phyloP scores from a whole-genome alignment of 2,888 invertebrate genomes.

The Quadroppia sp. region DNA sequence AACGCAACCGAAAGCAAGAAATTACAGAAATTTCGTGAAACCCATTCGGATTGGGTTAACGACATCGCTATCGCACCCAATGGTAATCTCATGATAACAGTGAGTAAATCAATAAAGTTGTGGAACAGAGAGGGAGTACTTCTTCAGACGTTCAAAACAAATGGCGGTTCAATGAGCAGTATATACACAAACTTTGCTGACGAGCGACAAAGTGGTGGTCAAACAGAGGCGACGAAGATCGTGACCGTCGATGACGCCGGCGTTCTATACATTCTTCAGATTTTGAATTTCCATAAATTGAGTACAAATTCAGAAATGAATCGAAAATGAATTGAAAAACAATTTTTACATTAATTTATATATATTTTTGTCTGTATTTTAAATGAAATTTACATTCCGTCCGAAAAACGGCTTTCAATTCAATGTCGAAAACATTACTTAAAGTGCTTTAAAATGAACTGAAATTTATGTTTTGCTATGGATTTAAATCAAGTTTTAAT shows the following conservation, averaged over 20 bases:
- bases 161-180: conserved; percentile 49
- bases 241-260: conserved; percentile 62
- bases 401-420: background rate
- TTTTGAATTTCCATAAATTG: background rate
- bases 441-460: background rate
- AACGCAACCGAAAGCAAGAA: conserved; percentile 4
- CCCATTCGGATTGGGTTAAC: conserved; percentile 41
- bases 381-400: background rate
- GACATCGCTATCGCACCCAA: conserved; percentile 44
- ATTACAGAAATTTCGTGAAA: background rate
- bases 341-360: too few species aligned
- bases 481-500: too few species aligned
- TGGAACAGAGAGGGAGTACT: conserved; percentile 49
- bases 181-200: conserved; percentile 13
- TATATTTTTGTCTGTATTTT: background rate
- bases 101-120: conserved; percentile 43
- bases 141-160: conserved; percentile 53
- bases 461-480: background rate
- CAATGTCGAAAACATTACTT: background rate
- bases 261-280: conserved; percentile 59
- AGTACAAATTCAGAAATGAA: background rate
- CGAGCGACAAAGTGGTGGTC: background rate
- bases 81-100: conserved; percentile 37
- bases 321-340: too few species aligned
- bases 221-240: too few species aligned